Base-by-base conservation (phyloP, 2,797 vertebrate genomes). In the Trematomus bernacchii region DNA sequence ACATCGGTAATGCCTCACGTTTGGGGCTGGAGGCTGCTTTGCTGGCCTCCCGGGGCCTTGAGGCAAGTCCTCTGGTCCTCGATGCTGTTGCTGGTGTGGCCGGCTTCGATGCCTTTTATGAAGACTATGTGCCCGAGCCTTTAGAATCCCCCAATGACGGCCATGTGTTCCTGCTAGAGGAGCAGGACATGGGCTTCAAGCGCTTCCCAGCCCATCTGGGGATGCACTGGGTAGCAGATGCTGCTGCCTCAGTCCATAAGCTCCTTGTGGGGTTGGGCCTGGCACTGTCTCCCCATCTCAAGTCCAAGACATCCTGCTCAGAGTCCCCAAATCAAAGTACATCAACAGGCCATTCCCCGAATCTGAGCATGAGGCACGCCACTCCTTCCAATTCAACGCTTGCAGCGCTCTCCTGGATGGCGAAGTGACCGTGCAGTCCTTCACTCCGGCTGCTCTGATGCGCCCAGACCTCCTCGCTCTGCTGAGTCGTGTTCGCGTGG, bases 331-430 rank as follows among this genome's bases (percentile, higher is more conserved):
- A 58, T 97, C 96, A 4, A 97, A 97, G 82, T 97, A 98, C 93
- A 97, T 98, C 82, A 93, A 97, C 73, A 92, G 96, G 40, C 96
- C 96, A 4, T 96, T 96, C 75, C 97, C 97, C 0, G 92, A 95
- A 64, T 96, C 96, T 0, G 96, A 97, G 67, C 97, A 98, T 10
- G 87, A 97, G 87, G 97, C 97, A 0, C 96, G 97, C 10, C 97
- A 98, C 82, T 98, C 97, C 14, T 97, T 97, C 93, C 97, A 98
- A 83, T 98, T 97, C 86, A 97, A 95, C 0, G 95, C 96, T 71
- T 97, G 97, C 23, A 80, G 90, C 0, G 96, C 96, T 21, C 92
- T 98, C 48, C 66, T 98, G 86, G 96, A 98, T 0, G 97, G 97
- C 0, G 90, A 96, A 68, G 94, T 97, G 76, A 94, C 87, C 0